These are phyloP conservation scores for Sphyrna mokarran DNA, from an alignment of 2,113 vertebrate species.

Conservation along the genomic window DNA sequence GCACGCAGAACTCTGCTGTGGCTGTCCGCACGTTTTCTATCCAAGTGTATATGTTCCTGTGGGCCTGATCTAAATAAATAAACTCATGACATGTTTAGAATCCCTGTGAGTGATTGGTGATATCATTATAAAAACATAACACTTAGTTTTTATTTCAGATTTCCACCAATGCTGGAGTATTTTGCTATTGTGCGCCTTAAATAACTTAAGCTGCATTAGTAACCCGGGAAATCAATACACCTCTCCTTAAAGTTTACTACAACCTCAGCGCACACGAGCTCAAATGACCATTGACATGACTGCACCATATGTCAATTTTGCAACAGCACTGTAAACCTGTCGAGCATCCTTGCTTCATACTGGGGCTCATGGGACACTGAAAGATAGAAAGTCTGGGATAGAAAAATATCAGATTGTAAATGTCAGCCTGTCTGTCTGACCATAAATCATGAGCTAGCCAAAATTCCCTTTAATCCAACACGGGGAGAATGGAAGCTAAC, in stretches of 20 bases:
- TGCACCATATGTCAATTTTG: not conserved
- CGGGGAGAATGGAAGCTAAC: not conserved
- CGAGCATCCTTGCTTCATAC: not conserved
- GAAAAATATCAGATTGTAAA: constrained; percentile 1
- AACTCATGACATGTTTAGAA: too few relatives aligned
- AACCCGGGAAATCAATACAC: not conserved
- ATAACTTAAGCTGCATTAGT: not conserved
- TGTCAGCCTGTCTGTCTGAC: not conserved
- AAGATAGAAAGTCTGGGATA: not conserved
- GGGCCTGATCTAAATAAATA: too few relatives aligned
- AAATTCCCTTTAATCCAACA: not conserved
- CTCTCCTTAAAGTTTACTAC: constrained; percentile 3
- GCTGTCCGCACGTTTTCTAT: too few relatives aligned
- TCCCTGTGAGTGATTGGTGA: too few relatives aligned
- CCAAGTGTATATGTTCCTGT: too few relatives aligned
- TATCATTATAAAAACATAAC: too few relatives aligned
- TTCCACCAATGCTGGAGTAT: not conserved
- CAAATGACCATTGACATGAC: not conserved
- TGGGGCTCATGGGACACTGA: not conserved
- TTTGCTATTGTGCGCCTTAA: not conserved
- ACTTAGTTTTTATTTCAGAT: not conserved
- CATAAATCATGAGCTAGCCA: not conserved
- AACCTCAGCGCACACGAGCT: not conserved
- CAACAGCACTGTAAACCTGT: not conserved
- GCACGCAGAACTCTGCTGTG: too few relatives aligned